A percentile compares a stretch with the other conserved stretches of the same genome.
These are phyloP conservation scores for Lymantria dispar DNA, from an alignment of 2,888 invertebrate species.

Conservation along the genomic window DNA sequence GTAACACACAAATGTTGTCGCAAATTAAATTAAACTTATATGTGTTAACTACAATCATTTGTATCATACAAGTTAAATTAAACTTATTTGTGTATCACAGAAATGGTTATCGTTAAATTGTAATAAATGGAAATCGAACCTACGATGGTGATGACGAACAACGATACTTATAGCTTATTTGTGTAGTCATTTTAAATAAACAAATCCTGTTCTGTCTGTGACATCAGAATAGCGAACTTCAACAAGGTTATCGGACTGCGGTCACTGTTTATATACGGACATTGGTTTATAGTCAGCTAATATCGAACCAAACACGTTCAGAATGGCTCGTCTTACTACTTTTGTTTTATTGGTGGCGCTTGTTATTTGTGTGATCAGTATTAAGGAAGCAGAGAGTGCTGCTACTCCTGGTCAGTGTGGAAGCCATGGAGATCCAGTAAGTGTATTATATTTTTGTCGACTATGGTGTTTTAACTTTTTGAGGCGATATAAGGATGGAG, in stretches of 20 bases:
- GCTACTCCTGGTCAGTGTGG: neutral
- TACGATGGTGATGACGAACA: too few relatives aligned
- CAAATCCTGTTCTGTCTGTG: too few relatives aligned
- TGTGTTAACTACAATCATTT: too few relatives aligned
- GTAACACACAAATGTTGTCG: too few relatives aligned
- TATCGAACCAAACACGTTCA: neutral
- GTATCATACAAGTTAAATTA: too few relatives aligned
- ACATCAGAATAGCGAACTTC: neutral
- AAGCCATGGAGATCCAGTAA: neutral
- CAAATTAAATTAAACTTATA: too few relatives aligned
- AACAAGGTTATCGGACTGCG: neutral
- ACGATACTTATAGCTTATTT: neutral
- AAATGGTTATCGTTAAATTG: neutral
- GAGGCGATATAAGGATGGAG: too few relatives aligned
- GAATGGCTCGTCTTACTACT: neutral
- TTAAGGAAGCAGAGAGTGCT: neutral
- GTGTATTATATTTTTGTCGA: neutral
- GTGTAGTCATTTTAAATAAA: neutral
- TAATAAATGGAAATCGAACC: too few relatives aligned
- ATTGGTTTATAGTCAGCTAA: neutral
- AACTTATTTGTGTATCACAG: neutral
- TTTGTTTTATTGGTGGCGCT: conserved; percentile 1
- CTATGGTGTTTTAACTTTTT: too few relatives aligned
- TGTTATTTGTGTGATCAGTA: conserved; percentile 7
- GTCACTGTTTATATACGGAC: neutral